Evolutionary conservation across 1,140 invertebrate genomes (phyloP).

Genomic region (Heliconius hewitsoni): DNA sequence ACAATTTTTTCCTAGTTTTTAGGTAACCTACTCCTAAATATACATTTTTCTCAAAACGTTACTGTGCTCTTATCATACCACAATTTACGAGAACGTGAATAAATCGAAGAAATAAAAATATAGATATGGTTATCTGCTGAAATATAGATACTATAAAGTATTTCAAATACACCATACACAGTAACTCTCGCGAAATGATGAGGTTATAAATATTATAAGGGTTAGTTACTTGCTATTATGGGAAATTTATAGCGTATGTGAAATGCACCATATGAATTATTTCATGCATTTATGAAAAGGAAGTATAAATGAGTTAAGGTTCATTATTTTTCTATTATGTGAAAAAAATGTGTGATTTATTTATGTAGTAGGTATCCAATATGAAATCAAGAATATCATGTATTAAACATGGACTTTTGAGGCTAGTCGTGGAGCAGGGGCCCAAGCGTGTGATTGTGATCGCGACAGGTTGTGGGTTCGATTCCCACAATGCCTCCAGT

Average conservation of each 20-base stretch:
- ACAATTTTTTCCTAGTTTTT: no score
- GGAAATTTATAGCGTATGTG: background rate
- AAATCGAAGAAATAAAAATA: constrained; percentile 69
- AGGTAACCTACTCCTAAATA: no score
- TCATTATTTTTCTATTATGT: background rate
- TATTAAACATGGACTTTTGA: no score
- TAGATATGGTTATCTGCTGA: constrained; percentile 60
- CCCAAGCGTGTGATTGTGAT: no score
- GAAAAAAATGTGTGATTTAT: background rate
- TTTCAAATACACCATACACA: constrained; percentile 45
- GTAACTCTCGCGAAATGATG: constrained; percentile 47
- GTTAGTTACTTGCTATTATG: constrained; percentile 1
- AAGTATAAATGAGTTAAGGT: background rate
- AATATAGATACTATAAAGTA: constrained; percentile 68
- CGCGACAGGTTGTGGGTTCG: no score
- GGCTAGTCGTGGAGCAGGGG: no score
- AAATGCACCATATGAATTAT: background rate
- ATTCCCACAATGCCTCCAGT: no score
- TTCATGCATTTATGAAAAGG: background rate
- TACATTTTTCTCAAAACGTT: background rate
- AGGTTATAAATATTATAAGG: constrained; percentile 44
- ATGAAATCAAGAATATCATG: no score
- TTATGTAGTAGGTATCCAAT: no score
- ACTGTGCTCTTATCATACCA: background rate
- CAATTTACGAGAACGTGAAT: constrained; percentile 74